These are phyloP conservation scores for Ceratotherium simum DNA, from an alignment of 2,113 vertebrate genomes.

Conservation along the genomic window DNA sequence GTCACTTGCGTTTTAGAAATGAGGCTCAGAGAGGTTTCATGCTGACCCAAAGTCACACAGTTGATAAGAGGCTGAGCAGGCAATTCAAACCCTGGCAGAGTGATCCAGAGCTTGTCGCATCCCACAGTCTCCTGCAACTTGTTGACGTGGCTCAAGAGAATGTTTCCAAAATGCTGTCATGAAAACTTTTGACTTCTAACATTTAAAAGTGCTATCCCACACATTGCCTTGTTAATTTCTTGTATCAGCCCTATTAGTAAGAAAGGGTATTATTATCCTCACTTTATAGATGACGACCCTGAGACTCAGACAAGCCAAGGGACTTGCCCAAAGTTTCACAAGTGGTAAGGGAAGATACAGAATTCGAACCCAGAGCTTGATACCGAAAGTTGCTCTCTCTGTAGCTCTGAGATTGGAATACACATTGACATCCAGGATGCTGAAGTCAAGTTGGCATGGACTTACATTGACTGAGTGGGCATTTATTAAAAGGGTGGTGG, in stretches of 20 bases:
- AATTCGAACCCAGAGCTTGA: not conserved
- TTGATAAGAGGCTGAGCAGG: not conserved
- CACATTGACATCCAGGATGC: not conserved
- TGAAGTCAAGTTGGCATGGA: not conserved
- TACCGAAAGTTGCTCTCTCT: not conserved
- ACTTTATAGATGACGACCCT: not conserved
- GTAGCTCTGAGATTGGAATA: not conserved
- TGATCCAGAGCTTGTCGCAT: rapidly evolving
- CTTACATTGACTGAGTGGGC: not conserved
- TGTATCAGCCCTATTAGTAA: not conserved
- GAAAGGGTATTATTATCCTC: not conserved
- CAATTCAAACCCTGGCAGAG: no score
- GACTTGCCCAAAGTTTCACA: not conserved
- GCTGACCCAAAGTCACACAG: not conserved
- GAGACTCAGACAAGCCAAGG: not conserved
- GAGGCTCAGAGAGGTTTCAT: not conserved
- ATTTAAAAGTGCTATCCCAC: not conserved
- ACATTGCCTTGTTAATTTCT: not conserved
- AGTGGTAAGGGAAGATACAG: not conserved
- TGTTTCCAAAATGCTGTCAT: not conserved
- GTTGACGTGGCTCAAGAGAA: not conserved
- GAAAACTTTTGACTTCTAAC: not conserved
- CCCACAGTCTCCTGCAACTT: not conserved
- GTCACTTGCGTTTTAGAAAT: not conserved
- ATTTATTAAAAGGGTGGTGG: not conserved